Conservation (phyloP, 2,797 vertebrate species). For the Poeciliopsis turneri region DNA sequence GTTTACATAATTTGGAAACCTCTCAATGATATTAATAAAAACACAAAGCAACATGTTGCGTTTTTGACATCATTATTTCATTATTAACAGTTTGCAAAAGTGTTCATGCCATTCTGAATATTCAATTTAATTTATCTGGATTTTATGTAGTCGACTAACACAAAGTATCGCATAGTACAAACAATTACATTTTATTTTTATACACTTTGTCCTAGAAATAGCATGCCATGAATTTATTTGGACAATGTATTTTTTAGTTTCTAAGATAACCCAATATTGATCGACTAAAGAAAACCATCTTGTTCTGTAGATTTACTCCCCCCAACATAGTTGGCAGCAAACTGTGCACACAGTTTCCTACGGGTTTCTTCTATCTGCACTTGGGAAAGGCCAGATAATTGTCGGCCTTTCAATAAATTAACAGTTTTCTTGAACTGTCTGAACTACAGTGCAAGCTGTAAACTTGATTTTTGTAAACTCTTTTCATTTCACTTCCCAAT, state of each 20-base stretch:
- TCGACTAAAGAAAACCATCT: background rate
- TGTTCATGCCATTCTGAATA: background rate
- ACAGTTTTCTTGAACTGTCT: background rate
- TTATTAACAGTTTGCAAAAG: slow-evolving; percentile 10
- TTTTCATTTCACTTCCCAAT: background rate
- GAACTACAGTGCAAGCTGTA: background rate
- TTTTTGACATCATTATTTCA: slow-evolving; percentile 4
- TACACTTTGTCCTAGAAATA: background rate
- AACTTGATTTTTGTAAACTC: background rate
- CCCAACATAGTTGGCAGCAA: background rate
- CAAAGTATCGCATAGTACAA: background rate
- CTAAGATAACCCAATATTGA: background rate
- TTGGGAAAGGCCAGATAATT: background rate
- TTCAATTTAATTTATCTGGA: background rate
- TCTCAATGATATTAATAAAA: slow-evolving; percentile 36
- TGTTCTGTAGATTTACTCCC: background rate
- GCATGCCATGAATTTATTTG: background rate
- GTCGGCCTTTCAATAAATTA: background rate
- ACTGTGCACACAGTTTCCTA: no score
- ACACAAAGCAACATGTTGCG: slow-evolving; percentile 19
- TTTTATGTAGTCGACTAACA: background rate
- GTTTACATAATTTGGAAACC: slow-evolving; percentile 35
- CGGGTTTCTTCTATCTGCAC: background rate
- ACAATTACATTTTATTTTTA: background rate
- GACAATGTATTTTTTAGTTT: background rate